A percentile compares a stretch with the other conserved stretches of the same genome.
Conservation (phyloP, 2,888 invertebrate species). For the Lasius platythorax region DNA sequence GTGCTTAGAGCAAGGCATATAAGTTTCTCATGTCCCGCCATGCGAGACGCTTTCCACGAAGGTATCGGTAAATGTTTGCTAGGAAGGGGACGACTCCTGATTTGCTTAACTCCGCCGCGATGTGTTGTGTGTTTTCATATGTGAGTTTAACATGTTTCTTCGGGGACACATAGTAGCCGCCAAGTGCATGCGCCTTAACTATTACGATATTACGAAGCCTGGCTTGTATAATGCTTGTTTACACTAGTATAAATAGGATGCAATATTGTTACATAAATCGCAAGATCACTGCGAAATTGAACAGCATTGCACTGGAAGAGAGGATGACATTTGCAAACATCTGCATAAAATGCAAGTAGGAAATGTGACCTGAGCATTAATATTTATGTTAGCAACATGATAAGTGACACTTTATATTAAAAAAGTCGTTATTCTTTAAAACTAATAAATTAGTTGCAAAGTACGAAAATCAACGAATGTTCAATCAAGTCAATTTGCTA, state of each 20-base stretch:
- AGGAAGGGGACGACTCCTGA: slow-evolving; percentile 60
- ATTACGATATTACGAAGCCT: slow-evolving; percentile 6
- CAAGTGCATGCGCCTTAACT: slow-evolving; percentile 21
- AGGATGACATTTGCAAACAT: slow-evolving; percentile 6
- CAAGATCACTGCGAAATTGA: not conserved
- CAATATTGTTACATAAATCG: slow-evolving; percentile 39
- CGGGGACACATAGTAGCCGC: slow-evolving; percentile 34
- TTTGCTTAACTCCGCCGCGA: slow-evolving; percentile 56
- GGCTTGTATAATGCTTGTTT: slow-evolving; percentile 8
- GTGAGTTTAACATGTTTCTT: slow-evolving; percentile 34
- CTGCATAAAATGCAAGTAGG: not conserved
- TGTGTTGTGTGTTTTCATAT: slow-evolving; percentile 34
- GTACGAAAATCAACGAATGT: not conserved
- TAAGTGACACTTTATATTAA: not conserved
- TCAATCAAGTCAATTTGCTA: not conserved
- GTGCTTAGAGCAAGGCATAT: slow-evolving; percentile 68
- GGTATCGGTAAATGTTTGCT: slow-evolving; percentile 77
- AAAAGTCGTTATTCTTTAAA: not conserved
- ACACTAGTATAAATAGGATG: slow-evolving; percentile 6
- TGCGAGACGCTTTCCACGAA: slow-evolving; percentile 80
- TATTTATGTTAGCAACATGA: slow-evolving; percentile 7
- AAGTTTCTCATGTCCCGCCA: slow-evolving; percentile 71
- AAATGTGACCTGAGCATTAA: not conserved
- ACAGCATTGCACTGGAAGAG: not conserved
- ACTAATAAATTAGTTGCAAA: not conserved